phyloP scores from a whole-genome alignment of 2,113 vertebrate genomes.

The Xiphophorus hellerii region DNA sequence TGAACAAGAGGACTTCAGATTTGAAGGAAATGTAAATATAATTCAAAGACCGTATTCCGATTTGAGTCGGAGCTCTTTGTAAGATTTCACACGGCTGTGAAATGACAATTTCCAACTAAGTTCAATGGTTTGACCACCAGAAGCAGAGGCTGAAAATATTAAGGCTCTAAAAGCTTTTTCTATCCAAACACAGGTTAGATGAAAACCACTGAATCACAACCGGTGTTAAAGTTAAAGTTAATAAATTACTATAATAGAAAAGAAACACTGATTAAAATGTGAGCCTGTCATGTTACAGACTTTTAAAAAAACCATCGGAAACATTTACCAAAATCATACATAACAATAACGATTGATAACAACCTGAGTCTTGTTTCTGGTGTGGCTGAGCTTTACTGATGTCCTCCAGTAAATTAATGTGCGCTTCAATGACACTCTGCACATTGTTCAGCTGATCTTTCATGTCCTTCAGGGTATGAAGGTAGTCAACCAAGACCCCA shows the following conservation, averaged over 20 bases:
- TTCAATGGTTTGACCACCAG: not conserved
- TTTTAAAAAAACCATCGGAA: not conserved
- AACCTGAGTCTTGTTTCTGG: not conserved
- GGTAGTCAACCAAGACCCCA: conserved; percentile 43
- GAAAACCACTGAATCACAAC: not conserved
- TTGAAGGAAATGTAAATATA: not conserved
- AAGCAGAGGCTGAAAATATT: no score
- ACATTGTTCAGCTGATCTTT: conserved; percentile 36
- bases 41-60: not conserved
- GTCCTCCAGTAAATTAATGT: conserved; percentile 50
- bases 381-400: not conserved
- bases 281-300: not conserved
- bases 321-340: not conserved
- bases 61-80: not conserved
- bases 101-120: not conserved
- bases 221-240: no score
- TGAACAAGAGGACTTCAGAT: not conserved
- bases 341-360: not conserved
- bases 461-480: conserved; percentile 46
- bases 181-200: not conserved
- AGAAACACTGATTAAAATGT: not conserved
- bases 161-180: no score
- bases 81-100: not conserved
- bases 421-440: conserved; percentile 38
- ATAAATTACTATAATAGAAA: not conserved